Evolutionary conservation across 2,797 vertebrate genomes (phyloP).

Genomic region (Rhabdophis nuchalis): DNA sequence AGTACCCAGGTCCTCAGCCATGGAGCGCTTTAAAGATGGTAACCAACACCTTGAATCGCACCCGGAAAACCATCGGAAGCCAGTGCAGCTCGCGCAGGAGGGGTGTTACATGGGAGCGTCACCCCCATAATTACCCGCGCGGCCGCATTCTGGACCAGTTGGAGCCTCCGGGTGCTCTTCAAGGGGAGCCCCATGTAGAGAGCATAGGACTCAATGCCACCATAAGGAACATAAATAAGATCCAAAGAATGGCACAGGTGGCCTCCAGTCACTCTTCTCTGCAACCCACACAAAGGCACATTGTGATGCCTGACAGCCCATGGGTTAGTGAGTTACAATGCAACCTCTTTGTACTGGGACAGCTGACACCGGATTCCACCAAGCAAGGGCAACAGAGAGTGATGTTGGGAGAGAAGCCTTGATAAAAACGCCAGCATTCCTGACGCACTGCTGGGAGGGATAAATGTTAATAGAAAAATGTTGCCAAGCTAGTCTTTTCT

Average conservation of each 20-base stretch:
- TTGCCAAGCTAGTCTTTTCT: neutral
- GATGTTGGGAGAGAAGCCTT: neutral
- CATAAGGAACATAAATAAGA: neutral
- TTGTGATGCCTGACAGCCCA: neutral
- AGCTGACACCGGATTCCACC: neutral
- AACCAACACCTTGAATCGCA: too few species aligned
- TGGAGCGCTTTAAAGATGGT: too few species aligned
- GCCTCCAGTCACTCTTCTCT: neutral
- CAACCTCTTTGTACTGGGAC: neutral
- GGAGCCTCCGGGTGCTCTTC: too few species aligned
- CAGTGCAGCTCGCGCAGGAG: too few species aligned
- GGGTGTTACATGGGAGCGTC: too few species aligned
- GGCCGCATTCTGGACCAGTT: too few species aligned
- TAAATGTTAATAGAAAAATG: neutral
- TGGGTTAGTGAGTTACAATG: neutral
- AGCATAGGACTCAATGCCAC: neutral
- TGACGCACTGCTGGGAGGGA: neutral
- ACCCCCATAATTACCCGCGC: too few species aligned
- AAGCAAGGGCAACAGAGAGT: neutral
- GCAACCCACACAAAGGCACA: slow-evolving; percentile 4
- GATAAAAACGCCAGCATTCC: neutral
- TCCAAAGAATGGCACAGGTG: neutral
- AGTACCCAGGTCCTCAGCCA: too few species aligned
- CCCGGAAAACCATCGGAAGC: too few species aligned
- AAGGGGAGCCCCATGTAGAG: too few species aligned